phyloP scores from a whole-genome alignment of 1,140 invertebrate genomes.

The Drosophila rufa region DNA sequence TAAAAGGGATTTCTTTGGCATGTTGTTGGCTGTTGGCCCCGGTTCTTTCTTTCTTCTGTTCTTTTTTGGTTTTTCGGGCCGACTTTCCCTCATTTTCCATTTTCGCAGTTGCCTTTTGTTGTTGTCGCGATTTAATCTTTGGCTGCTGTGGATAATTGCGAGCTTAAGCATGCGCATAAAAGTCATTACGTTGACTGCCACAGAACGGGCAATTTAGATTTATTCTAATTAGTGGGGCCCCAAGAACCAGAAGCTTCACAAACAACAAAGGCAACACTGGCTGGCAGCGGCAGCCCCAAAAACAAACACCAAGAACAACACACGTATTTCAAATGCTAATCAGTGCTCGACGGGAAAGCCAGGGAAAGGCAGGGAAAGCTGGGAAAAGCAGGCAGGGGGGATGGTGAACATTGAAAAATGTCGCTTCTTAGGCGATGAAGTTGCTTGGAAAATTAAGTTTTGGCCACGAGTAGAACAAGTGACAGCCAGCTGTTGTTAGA shows the following conservation, averaged over 20 bases:
- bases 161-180: constrained; percentile 81
- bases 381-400: background rate
- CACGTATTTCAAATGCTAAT: constrained; percentile 75
- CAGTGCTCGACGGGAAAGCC: constrained; percentile 37
- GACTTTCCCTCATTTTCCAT: constrained; percentile 13
- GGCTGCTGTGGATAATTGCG: constrained; percentile 80
- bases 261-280: constrained; percentile 26
- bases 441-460: constrained; percentile 76
- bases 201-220: constrained; percentile 81
- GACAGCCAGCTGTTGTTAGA: constrained; percentile 57
- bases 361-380: background rate
- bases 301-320: constrained; percentile 5
- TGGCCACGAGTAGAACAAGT: constrained; percentile 41
- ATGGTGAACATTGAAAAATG: constrained; percentile 67
- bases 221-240: constrained; percentile 74
- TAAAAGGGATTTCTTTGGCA: constrained; percentile 64
- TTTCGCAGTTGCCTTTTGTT: constrained; percentile 33
- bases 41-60: constrained; percentile 1
- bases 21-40: constrained; percentile 7
- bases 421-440: constrained; percentile 71
- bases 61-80: background rate
- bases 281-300: background rate
- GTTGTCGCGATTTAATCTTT: constrained; percentile 77
- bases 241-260: constrained; percentile 14
- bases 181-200: constrained; percentile 79